These are phyloP conservation scores for Pandion haliaetus DNA, from an alignment of 2,113 vertebrate species.

Conservation along the genomic window DNA sequence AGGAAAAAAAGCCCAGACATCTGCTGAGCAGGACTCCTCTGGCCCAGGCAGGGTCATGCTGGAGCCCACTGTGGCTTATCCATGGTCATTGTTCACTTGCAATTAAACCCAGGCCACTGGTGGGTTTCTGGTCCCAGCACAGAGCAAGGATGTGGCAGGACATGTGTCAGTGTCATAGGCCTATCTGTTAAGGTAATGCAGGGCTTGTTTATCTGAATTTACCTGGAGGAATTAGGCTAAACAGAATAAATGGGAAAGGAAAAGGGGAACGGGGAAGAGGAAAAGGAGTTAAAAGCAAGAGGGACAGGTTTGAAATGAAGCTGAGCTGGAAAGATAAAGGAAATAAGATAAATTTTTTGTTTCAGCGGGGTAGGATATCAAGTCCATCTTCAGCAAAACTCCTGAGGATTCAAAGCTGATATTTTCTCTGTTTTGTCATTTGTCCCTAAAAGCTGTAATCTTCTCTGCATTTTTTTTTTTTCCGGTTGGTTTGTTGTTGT, in stretches of 20 bases:
- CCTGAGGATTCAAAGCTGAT: background rate
- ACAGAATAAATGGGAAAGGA: background rate
- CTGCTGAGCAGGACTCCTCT: background rate
- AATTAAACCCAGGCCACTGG: background rate
- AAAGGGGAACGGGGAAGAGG: background rate
- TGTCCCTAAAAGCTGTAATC: background rate
- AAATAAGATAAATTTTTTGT: background rate
- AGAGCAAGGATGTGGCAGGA: background rate
- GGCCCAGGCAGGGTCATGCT: background rate
- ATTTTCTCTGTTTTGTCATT: background rate
- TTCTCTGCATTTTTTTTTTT: background rate
- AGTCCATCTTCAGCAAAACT: background rate
- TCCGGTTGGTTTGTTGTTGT: background rate
- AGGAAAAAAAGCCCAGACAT: background rate
- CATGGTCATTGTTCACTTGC: background rate
- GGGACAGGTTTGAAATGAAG: background rate
- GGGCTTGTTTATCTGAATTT: background rate
- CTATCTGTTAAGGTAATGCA: background rate
- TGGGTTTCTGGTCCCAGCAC: background rate
- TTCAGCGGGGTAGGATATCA: background rate
- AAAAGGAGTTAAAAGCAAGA: background rate
- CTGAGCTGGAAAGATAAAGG: background rate
- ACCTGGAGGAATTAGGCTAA: background rate
- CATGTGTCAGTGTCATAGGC: background rate
- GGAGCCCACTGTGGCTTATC: background rate